Evolutionary conservation across 2,888 invertebrate genomes (phyloP).

Genomic region (Amiota communis): DNA sequence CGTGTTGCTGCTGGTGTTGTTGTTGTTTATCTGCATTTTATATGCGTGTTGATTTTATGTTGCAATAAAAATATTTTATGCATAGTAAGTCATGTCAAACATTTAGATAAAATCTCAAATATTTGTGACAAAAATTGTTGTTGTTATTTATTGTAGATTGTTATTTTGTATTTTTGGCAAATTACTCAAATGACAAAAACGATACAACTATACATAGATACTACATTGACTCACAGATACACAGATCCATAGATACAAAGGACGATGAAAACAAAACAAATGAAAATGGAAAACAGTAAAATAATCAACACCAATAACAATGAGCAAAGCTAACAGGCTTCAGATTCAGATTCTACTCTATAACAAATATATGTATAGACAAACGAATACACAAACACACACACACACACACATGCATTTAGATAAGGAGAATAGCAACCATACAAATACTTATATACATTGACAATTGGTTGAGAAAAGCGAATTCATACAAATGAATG

Average conservation of each 20-base stretch:
- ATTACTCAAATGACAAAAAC: conserved; percentile 15
- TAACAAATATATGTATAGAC: not conserved
- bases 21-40: conserved; percentile 34
- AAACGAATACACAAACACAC: not conserved
- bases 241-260: not conserved
- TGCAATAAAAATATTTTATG: conserved; percentile 27
- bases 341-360: too few species aligned
- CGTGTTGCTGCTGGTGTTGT: not conserved
- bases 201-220: not conserved
- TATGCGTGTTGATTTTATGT: conserved; percentile 33
- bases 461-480: conserved; percentile 34
- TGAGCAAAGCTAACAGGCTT: not conserved
- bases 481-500: too few species aligned
- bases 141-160: not conserved
- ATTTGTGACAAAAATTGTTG: conserved; percentile 27
- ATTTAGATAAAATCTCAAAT: conserved; percentile 16
- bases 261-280: conserved; percentile 1
- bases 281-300: conserved; percentile 4
- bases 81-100: conserved; percentile 19
- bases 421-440: conserved; percentile 23
- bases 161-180: conserved; percentile 7
- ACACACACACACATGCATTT: conserved; percentile 11
- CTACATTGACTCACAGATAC: too few species aligned
- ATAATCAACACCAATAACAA: conserved; percentile 14
- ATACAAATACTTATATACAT: conserved; percentile 10